Percentiles rank a stretch among this genome's conserved stretches.
Evolutionary conservation across 2,113 vertebrate genomes (phyloP).

Genomic region (Arvicanthis niloticus): DNA sequence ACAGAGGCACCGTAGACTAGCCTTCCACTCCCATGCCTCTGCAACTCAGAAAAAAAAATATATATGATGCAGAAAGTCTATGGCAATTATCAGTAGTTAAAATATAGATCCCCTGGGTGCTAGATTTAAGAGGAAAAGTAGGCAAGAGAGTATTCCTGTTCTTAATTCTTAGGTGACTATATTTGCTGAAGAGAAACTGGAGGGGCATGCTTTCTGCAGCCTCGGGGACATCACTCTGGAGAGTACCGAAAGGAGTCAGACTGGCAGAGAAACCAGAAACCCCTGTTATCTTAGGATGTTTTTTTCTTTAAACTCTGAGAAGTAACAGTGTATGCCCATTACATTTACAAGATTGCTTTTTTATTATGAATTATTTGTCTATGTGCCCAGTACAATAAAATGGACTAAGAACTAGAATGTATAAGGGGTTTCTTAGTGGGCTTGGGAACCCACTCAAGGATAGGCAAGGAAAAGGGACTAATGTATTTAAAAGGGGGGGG

Average conservation of each 20-base stretch:
- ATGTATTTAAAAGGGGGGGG: background rate
- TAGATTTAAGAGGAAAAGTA: constrained; percentile 21
- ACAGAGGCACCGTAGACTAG: background rate
- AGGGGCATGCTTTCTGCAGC: background rate
- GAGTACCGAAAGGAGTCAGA: background rate
- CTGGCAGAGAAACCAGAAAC: constrained; percentile 11
- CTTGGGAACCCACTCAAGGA: background rate
- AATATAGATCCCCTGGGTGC: background rate
- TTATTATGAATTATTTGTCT: background rate
- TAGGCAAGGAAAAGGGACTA: background rate
- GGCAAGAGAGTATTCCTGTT: background rate
- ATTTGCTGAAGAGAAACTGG: background rate
- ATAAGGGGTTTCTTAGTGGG: background rate
- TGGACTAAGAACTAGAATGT: constrained; percentile 22
- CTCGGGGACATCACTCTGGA: background rate
- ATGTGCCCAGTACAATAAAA: background rate
- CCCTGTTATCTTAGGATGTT: background rate
- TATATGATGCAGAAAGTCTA: background rate
- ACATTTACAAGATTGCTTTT: constrained; percentile 28
- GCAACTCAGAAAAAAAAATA: constrained; percentile 25
- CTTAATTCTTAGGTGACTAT: background rate
- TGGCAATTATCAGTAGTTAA: background rate
- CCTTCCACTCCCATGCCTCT: background rate
- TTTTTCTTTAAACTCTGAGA: constrained; percentile 28
- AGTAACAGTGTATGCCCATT: background rate